Conservation (phyloP, 2,113 vertebrate genomes). For the Paralichthys olivaceus region DNA sequence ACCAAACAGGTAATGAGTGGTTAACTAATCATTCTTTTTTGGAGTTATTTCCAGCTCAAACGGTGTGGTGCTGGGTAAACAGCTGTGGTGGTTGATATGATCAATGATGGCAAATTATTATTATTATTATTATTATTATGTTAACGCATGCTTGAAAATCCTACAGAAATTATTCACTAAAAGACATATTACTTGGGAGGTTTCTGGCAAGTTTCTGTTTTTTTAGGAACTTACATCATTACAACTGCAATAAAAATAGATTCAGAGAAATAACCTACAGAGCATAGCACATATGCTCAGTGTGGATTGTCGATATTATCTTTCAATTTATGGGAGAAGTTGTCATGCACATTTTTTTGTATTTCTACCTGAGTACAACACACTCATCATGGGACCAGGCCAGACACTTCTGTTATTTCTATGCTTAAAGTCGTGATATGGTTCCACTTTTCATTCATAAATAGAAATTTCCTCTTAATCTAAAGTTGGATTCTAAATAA, state of each 20-base stretch:
- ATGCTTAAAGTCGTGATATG: conserved; percentile 11
- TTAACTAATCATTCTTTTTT: conserved; percentile 28
- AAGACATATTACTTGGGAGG: neutral
- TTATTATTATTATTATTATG: conserved; percentile 10
- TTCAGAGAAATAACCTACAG: neutral
- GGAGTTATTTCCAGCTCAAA: neutral
- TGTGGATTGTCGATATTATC: neutral
- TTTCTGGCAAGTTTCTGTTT: neutral
- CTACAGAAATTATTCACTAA: neutral
- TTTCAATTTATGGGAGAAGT: neutral
- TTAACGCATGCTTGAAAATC: neutral
- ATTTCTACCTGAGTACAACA: conserved; percentile 8
- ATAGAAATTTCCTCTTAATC: conserved; percentile 56
- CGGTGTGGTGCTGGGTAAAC: neutral
- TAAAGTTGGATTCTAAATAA: conserved; percentile 32
- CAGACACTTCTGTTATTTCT: conserved; percentile 64
- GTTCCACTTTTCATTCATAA: conserved; percentile 58
- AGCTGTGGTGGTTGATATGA: conserved; percentile 4
- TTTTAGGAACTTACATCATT: neutral
- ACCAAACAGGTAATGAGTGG: conserved; percentile 37
- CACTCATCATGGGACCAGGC: conserved; percentile 52
- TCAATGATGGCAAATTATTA: conserved; percentile 11
- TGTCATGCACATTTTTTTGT: neutral
- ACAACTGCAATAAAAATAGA: neutral
- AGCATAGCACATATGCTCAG: neutral